Conservation (phyloP, 2,113 vertebrate species). For the Ibidorhyncha struthersii region DNA sequence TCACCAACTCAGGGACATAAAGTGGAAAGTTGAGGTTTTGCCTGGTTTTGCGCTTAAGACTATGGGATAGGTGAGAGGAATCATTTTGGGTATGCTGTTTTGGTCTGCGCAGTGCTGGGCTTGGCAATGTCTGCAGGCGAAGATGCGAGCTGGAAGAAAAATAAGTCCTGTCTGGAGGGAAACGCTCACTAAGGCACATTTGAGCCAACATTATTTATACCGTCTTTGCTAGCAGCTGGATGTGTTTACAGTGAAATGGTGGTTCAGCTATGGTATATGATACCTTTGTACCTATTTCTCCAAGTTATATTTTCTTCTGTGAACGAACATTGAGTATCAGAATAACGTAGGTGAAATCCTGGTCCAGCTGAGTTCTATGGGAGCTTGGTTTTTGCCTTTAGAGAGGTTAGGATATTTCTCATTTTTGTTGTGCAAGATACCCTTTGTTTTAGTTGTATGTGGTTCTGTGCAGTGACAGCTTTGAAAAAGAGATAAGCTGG, state of each 20-base stretch:
- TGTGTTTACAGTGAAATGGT: background rate
- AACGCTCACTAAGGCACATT: background rate
- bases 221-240: background rate
- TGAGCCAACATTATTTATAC: background rate
- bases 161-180: background rate
- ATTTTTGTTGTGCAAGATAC: background rate
- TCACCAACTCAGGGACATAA: background rate
- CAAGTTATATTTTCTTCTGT: background rate
- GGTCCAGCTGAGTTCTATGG: background rate
- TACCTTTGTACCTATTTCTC: background rate
- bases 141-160: background rate
- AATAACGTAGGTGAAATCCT: background rate
- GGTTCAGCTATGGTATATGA: background rate
- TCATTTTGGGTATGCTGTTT: background rate
- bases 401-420: background rate
- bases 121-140: background rate
- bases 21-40: background rate
- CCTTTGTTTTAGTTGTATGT: background rate
- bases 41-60: background rate
- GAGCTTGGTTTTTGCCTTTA: background rate
- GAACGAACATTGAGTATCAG: background rate
- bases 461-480: background rate
- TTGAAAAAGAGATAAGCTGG: background rate
- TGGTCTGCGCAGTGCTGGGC: background rate
- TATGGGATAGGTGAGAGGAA: background rate